phyloP scores from a whole-genome alignment of 2,888 invertebrate species.

The Sinotaia quadrata region DNA sequence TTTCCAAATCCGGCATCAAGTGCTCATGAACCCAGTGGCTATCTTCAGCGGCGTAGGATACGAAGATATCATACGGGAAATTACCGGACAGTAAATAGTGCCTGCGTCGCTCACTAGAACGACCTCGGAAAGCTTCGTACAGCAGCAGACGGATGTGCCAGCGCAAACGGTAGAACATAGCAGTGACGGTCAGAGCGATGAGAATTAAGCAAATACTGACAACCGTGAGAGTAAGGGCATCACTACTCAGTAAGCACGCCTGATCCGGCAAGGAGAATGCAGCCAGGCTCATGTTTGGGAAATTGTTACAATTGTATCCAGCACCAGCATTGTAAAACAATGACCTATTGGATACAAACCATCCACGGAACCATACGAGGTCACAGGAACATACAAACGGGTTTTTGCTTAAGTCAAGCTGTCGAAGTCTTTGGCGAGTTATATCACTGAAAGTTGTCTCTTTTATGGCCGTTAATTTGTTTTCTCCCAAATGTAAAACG shows the following conservation, averaged over 20 bases:
- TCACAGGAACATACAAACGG: slow-evolving; percentile 1
- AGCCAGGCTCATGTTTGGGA: not conserved
- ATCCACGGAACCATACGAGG: slow-evolving; percentile 7
- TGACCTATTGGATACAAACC: not conserved
- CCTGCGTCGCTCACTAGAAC: slow-evolving; percentile 67
- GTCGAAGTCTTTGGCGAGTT: not conserved
- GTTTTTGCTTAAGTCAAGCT: slow-evolving; percentile 2
- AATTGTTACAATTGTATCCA: not conserved
- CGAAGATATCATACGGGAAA: too few relatives aligned
- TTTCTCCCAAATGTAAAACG: not conserved
- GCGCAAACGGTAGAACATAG: slow-evolving; percentile 7
- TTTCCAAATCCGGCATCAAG: not conserved
- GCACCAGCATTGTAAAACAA: not conserved
- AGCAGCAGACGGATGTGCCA: slow-evolving; percentile 18
- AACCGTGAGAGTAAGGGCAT: not conserved
- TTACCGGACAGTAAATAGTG: too few relatives aligned
- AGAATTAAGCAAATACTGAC: not conserved
- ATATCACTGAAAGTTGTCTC: not conserved
- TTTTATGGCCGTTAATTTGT: not conserved
- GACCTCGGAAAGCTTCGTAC: slow-evolving; percentile 73
- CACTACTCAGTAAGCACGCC: not conserved
- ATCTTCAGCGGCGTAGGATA: slow-evolving; percentile 5
- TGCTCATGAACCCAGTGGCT: not conserved
- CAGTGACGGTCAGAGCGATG: not conserved
- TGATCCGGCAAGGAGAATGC: not conserved